Percentiles rank a stretch among this genome's conserved stretches.
Evolutionary conservation across 2,797 vertebrate genomes (phyloP).

Genomic region (Hephaestus fuliginosus): DNA sequence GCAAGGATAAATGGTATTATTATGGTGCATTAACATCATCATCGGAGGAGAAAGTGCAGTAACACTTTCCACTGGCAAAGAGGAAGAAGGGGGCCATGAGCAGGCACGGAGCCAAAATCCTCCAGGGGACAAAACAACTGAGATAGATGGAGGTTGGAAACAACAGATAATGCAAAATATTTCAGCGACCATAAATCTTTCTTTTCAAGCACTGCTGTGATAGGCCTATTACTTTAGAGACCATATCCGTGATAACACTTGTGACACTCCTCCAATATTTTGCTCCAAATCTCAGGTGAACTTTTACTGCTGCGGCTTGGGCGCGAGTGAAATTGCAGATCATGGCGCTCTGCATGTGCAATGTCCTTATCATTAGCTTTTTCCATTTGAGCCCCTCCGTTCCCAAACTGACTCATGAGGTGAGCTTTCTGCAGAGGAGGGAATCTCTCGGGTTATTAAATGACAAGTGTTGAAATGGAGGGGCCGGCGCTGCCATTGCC

Average conservation of each 20-base stretch:
- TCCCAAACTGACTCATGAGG: slow-evolving; percentile 22
- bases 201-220: slow-evolving; percentile 61
- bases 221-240: slow-evolving; percentile 77
- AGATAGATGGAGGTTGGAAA: slow-evolving; percentile 72
- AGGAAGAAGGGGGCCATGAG: slow-evolving; percentile 33
- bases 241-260: slow-evolving; percentile 71
- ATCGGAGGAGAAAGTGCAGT: slow-evolving; percentile 75
- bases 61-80: slow-evolving; percentile 51
- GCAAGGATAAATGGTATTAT: slow-evolving; percentile 68
- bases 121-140: slow-evolving; percentile 72
- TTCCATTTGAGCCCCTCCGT: slow-evolving; percentile 25
- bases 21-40: slow-evolving; percentile 72
- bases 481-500: slow-evolving; percentile 14
- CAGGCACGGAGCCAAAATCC: slow-evolving; percentile 64
- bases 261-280: slow-evolving; percentile 54
- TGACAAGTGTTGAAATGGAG: slow-evolving; percentile 44
- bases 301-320: slow-evolving; percentile 48
- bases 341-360: slow-evolving; percentile 10
- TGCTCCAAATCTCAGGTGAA: slow-evolving; percentile 45
- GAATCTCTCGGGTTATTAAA: slow-evolving; percentile 54
- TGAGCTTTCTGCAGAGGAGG: slow-evolving; percentile 21
- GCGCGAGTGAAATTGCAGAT: slow-evolving; percentile 40
- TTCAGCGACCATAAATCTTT: slow-evolving; percentile 77
- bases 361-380: slow-evolving; percentile 42
- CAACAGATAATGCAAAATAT: slow-evolving; percentile 82